These are phyloP conservation scores for Tetranychus cinnabarinus DNA, from an alignment of 1,140 invertebrate genomes.

Conservation along the genomic window DNA sequence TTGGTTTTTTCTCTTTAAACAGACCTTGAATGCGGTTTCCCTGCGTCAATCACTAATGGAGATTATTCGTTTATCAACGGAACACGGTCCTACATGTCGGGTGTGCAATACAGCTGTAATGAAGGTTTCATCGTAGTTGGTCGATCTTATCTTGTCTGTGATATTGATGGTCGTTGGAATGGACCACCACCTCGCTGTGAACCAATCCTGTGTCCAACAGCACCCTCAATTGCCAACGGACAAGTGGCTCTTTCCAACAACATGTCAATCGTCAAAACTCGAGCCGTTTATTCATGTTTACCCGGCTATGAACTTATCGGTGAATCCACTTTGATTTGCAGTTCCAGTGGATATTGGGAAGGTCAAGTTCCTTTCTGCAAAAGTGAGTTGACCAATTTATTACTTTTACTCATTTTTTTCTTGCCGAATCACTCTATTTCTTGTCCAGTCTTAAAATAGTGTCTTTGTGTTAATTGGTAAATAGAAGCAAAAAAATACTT, in stretches of 20 bases:
- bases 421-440: too few species aligned
- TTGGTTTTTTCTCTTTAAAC: slow-evolving; percentile 1
- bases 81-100: slow-evolving; percentile 54
- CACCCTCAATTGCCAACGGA: slow-evolving; percentile 43
- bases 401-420: too few species aligned
- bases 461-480: too few species aligned
- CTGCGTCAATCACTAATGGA: slow-evolving; percentile 58
- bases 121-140: slow-evolving; percentile 59
- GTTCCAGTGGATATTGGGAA: slow-evolving; percentile 51
- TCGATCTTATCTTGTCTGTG: slow-evolving; percentile 54
- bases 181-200: slow-evolving; percentile 70
- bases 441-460: too few species aligned
- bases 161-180: slow-evolving; percentile 78
- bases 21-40: slow-evolving; percentile 71
- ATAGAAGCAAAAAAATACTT: too few species aligned
- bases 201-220: slow-evolving; percentile 46
- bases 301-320: slow-evolving; percentile 39
- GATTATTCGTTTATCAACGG: slow-evolving; percentile 53
- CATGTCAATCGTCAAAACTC: slow-evolving; percentile 35
- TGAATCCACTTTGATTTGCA: slow-evolving; percentile 34
- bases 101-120: slow-evolving; percentile 57
- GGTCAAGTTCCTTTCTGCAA: slow-evolving; percentile 31
- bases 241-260: slow-evolving; percentile 35
- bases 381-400: background rate
- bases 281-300: slow-evolving; percentile 49